Conservation (phyloP, 2,888 invertebrate genomes). For the Brachyopa scutellaris region DNA sequence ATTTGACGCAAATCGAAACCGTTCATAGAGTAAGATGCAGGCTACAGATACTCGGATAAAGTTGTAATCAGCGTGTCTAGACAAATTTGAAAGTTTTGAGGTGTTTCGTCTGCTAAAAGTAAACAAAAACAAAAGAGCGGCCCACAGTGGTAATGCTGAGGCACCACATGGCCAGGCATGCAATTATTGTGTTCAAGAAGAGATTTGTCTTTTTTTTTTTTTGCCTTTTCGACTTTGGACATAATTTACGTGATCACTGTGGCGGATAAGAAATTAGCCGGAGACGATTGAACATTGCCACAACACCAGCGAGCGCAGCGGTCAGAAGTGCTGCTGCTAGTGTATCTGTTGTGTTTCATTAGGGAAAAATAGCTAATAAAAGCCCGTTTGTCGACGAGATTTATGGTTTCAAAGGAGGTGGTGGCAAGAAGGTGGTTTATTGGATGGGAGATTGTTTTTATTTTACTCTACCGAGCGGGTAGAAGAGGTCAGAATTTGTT, state of each 20-base stretch:
- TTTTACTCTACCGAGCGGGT: not conserved
- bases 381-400: conserved; percentile 41
- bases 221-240: conserved; percentile 38
- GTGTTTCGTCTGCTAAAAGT: conserved; percentile 64
- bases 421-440: conserved; percentile 37
- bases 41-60: conserved; percentile 61
- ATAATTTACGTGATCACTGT: conserved; percentile 70
- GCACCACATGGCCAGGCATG: conserved; percentile 33
- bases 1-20: conserved; percentile 51
- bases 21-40: conserved; percentile 35
- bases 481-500: conserved; percentile 58
- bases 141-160: conserved; percentile 55
- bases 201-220: conserved; percentile 46
- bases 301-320: not conserved
- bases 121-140: conserved; percentile 36
- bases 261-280: conserved; percentile 67
- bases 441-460: conserved; percentile 36
- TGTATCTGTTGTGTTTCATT: conserved; percentile 53
- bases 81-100: conserved; percentile 73
- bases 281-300: conserved; percentile 49
- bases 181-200: conserved; percentile 12
- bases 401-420: conserved; percentile 25
- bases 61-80: conserved; percentile 71
- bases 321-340: conserved; percentile 10
- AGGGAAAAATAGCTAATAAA: conserved; percentile 6